Base-by-base conservation (phyloP, 1,140 invertebrate genomes). In the Danaus plexippus region DNA sequence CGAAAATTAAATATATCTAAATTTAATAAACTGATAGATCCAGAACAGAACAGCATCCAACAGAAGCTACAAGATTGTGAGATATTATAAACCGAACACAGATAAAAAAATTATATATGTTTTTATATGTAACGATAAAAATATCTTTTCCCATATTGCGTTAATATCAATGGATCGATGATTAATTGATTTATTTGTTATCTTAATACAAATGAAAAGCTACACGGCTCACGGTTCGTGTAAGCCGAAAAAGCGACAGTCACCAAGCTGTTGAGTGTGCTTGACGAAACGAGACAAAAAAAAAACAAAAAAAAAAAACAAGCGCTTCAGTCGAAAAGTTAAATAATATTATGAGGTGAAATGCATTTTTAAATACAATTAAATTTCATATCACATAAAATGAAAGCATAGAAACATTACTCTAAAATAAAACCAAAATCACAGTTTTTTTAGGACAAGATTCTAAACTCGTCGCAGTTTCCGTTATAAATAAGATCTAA, bases 381-480 rank as follows among this genome's bases (percentile, higher is more conserved):
- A 50, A 54, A 70, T 73, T 72, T 71, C 65, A 78, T 84, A 85
- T 84, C 80, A 86, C 79, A 85, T 76, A 80, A 73, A 32, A 77
- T 11, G 71, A 79, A 83, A 82, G 73, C 72, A 84, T 77, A 81
- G 62, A 69, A 72, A 72, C 70, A 79, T 80, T 84, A 86, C 71
- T 60, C 65, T 75, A 80, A 84, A 80, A 79, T 86, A 86, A 84
- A 85, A 83, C 79, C 80, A 83, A 86, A 86, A 86, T 86, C 83
- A 86, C 83, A 86, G 83, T 84, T 58, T 67, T 66, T 64, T 64
- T 60, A 66, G 68, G 75, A 80, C 83, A 81, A 81, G 71, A 71
- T 77, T 83, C 59, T 63, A 52, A 78, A 77, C 75, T 77, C 75
- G 79, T 55, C 78, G 65, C 58, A 65, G 52, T 69, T 78, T 78